phyloP scores from a whole-genome alignment of 1,140 invertebrate genomes.

The Babylonia areolata region DNA sequence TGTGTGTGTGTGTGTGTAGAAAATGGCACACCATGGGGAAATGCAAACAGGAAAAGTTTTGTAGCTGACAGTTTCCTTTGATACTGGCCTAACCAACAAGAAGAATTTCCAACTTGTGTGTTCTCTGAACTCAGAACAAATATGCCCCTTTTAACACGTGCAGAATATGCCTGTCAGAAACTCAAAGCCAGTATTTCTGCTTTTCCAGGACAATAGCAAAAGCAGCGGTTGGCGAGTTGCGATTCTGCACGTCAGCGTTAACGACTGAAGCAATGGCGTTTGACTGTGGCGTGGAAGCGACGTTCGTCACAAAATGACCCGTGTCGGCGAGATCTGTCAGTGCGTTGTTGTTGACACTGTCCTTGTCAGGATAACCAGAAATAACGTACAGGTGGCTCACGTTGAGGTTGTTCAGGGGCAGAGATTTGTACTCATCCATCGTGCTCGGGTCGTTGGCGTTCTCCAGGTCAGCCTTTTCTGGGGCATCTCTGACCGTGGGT shows the following conservation, averaged over 20 bases:
- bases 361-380: background rate
- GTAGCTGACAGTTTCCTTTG: no score
- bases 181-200: constrained; percentile 16
- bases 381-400: background rate
- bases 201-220: background rate
- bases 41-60: no score
- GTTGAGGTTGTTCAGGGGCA: constrained; percentile 21
- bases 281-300: background rate
- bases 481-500: background rate
- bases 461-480: background rate
- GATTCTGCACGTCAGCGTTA: background rate
- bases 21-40: background rate
- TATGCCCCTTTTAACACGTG: no score
- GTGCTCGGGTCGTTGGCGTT: background rate
- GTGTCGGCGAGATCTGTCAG: background rate
- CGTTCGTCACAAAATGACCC: background rate
- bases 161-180: background rate
- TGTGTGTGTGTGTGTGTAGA: background rate
- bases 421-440: background rate
- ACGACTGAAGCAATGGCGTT: background rate
- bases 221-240: background rate
- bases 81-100: no score
- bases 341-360: constrained; percentile 22
- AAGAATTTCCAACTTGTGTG: no score
- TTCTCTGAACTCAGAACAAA: no score